phyloP scores from a whole-genome alignment of 2,888 invertebrate genomes.

The Sinohyriopsis cumingii region DNA sequence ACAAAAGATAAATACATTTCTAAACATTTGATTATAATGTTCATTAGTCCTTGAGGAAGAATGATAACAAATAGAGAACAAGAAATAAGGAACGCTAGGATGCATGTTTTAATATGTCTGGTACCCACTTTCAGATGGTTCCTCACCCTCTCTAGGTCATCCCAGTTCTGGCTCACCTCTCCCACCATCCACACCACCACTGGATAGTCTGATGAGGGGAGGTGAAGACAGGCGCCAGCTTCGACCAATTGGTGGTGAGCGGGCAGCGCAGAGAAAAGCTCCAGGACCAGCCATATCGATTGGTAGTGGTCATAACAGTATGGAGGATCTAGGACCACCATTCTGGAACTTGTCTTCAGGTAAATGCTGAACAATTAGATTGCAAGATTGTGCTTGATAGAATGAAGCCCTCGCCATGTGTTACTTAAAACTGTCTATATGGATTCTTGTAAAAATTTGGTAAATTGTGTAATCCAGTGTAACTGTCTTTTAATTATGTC shows the following conservation, averaged over 20 bases:
- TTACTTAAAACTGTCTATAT: neutral
- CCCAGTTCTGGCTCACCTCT: slow-evolving; percentile 50
- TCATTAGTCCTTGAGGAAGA: too few species aligned
- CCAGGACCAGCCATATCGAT: slow-evolving; percentile 28
- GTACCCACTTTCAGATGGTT: slow-evolving; percentile 34
- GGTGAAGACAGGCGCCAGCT: slow-evolving; percentile 63
- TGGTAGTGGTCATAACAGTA: slow-evolving; percentile 7
- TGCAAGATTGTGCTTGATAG: neutral
- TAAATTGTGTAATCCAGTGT: neutral
- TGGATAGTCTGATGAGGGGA: slow-evolving; percentile 36
- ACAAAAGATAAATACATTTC: too few species aligned
- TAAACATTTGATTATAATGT: too few species aligned
- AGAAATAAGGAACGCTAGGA: neutral
- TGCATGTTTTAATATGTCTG: neutral
- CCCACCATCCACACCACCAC: slow-evolving; percentile 47
- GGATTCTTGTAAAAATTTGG: neutral
- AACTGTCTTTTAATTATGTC: neutral
- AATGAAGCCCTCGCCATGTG: neutral
- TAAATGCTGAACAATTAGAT: slow-evolving; percentile 11
- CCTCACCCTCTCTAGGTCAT: slow-evolving; percentile 48
- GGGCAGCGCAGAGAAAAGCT: slow-evolving; percentile 60
- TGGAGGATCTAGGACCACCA: slow-evolving; percentile 30
- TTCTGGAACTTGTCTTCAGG: slow-evolving; percentile 45
- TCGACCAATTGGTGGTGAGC: slow-evolving; percentile 72
- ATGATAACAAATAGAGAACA: too few species aligned